Evolutionary conservation across 1,140 invertebrate genomes (phyloP).

Genomic region (Drosophila carrolli): DNA sequence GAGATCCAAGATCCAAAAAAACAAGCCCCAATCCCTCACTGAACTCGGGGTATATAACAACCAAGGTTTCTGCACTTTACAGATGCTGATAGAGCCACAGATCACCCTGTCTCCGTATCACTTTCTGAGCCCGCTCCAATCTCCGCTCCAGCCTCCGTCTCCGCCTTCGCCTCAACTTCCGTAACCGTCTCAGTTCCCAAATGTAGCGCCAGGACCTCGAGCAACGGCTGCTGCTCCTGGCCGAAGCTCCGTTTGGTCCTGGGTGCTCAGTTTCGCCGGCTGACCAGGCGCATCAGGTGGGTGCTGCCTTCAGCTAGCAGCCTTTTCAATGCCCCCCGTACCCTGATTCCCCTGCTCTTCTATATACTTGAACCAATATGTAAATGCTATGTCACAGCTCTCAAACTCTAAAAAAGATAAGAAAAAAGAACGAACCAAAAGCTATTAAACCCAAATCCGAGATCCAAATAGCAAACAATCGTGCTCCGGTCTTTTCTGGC

Average conservation of each 20-base stretch:
- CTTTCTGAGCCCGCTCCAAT: slow-evolving; percentile 21
- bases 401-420: background rate
- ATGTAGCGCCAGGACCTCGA: slow-evolving; percentile 25
- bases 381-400: slow-evolving; percentile 8
- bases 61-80: slow-evolving; percentile 48
- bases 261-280: slow-evolving; percentile 58
- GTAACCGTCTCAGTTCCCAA: slow-evolving; percentile 28
- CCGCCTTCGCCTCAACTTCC: slow-evolving; percentile 5
- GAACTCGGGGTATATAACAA: slow-evolving; percentile 13
- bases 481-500: slow-evolving; percentile 13
- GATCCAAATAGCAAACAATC: slow-evolving; percentile 15
- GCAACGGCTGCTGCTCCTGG: slow-evolving; percentile 40
- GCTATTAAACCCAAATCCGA: slow-evolving; percentile 14
- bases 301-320: slow-evolving; percentile 46
- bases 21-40: background rate
- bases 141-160: slow-evolving; percentile 19
- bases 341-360: slow-evolving; percentile 13
- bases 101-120: slow-evolving; percentile 21
- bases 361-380: background rate
- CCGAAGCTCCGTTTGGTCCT: slow-evolving; percentile 46
- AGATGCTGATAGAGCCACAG: slow-evolving; percentile 39
- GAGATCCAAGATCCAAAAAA: background rate
- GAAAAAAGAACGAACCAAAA: slow-evolving; percentile 7
- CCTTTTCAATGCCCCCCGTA: slow-evolving; percentile 3
- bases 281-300: slow-evolving; percentile 72